Conservation (phyloP, 2,797 vertebrate species). For the Chelon labrosus region DNA sequence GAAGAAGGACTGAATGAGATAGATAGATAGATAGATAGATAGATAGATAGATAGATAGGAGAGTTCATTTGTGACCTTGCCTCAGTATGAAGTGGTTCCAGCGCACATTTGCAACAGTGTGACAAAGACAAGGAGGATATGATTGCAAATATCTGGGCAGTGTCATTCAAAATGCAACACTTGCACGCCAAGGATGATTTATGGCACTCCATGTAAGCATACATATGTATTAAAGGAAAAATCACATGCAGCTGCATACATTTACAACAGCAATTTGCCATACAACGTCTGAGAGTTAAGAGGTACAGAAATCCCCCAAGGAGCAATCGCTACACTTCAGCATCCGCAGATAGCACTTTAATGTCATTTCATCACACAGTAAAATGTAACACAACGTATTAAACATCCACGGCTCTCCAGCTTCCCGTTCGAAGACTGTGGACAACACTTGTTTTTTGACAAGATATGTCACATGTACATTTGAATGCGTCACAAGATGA, state of each 20-base stretch:
- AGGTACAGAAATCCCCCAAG: slow-evolving; percentile 22
- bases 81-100: background rate
- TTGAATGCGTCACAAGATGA: slow-evolving; percentile 19
- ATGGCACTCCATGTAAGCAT: slow-evolving; percentile 15
- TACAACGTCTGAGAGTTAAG: background rate
- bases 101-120: background rate
- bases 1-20: too few relatives aligned
- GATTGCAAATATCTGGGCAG: slow-evolving; percentile 10
- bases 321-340: slow-evolving; percentile 8
- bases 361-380: slow-evolving; percentile 19
- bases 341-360: slow-evolving; percentile 9
- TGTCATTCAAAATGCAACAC: slow-evolving; percentile 35
- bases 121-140: background rate
- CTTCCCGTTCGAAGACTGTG: background rate
- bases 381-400: slow-evolving; percentile 8
- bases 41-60: too few relatives aligned
- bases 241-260: slow-evolving; percentile 5
- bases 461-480: background rate
- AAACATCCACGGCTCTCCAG: slow-evolving; percentile 3
- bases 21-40: too few relatives aligned
- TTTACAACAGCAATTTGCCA: slow-evolving; percentile 20
- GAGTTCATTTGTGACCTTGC: slow-evolving; percentile 4
- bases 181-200: slow-evolving; percentile 9
- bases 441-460: background rate
- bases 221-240: slow-evolving; percentile 27